Base-by-base conservation (phyloP, 92 coral and sea anemone genomes). In the Porites lobata region DNA sequence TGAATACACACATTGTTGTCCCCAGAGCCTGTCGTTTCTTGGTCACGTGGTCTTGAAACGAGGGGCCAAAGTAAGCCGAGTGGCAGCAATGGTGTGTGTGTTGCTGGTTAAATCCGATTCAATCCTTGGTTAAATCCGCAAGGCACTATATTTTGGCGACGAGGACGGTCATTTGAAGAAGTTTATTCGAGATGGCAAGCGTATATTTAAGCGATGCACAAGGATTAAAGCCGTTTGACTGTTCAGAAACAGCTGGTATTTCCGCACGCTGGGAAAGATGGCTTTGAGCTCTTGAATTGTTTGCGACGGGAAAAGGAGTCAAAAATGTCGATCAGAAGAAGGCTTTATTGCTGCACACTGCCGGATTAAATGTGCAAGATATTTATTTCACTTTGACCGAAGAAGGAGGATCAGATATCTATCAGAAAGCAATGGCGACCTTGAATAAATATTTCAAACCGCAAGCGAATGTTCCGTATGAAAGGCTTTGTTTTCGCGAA, bases 281-380 rank as follows among this genome's bases (percentile, higher is more conserved):
- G 90, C 87, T 85, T 5, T 86, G 83, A 53, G 90, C 83, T 43
- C 80, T 90, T 63, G 90, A 86, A 65, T 72, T 85, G 82, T 90
- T 85, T 78, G 90, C 90, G 8, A 51, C 52, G 50, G 87, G 87
- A 54, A 90, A 86, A 76, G 92, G 88, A 62, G 84, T 92, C 85
- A 71, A 54, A 70, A 64, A 88, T 51, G 77, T 83, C 19, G 74
- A 88, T 61, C 90, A 92, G 83, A 76, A 76, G 76, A 92, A 88
- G 74, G 94, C 90, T 61, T 78, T 92, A 88, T 32, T 92, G 29
- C 57, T 92, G 18, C 90, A 88, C 63, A 79, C 92, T 9, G 92
- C 92, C 13, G 94, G 87, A 64, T 77, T 88, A 79, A 74, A 64
- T 68, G 92, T 92, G 61, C 94, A 88, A 64, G 92, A 92, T 75